Evolutionary conservation across 1,140 invertebrate species (phyloP).

Genomic region (Lordiphosa collinella): DNA sequence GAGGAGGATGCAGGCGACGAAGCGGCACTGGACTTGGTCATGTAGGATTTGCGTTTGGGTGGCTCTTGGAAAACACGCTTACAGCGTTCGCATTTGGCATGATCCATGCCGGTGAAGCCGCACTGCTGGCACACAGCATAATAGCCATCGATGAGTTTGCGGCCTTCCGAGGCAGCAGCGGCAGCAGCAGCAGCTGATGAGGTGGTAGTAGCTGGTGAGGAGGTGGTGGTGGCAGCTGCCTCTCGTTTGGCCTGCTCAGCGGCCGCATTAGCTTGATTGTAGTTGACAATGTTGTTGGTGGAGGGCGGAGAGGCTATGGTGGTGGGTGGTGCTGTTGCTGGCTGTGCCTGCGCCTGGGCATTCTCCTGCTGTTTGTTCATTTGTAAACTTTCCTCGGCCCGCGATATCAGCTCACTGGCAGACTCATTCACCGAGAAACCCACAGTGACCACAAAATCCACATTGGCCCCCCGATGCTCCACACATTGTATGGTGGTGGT

Average conservation of each 20-base stretch:
- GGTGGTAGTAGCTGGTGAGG: conserved; percentile 14
- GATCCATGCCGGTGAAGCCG: conserved; percentile 86
- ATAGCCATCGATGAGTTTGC: conserved; percentile 84
- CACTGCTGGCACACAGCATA: conserved; percentile 86
- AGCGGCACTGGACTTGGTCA: conserved; percentile 39
- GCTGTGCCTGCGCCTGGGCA: conserved; percentile 18
- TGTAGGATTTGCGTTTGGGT: conserved; percentile 81
- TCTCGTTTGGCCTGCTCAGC: conserved; percentile 50
- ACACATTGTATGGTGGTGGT: conserved; percentile 86
- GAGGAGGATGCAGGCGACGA: conserved; percentile 44
- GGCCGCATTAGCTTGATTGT: conserved; percentile 31
- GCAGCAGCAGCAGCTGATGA: conserved; percentile 63
- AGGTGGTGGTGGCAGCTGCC: conserved; percentile 11
- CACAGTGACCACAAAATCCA: conserved; percentile 88
- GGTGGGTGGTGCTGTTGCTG: conserved; percentile 7
- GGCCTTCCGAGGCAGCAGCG: conserved; percentile 27
- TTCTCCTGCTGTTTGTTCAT: conserved; percentile 65
- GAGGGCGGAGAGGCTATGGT: conserved; percentile 17
- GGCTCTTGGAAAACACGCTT: conserved; percentile 82
- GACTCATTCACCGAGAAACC: conserved; percentile 80
- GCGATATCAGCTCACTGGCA: conserved; percentile 69
- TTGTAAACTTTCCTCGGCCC: conserved; percentile 74
- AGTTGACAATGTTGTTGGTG: conserved; percentile 25
- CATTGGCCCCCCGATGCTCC: conserved; percentile 84
- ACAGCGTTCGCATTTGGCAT: conserved; percentile 86